Evolutionary conservation across 64 coral and sea anemone species (phyloP).

Genomic region (Pocillopora damicornis): DNA sequence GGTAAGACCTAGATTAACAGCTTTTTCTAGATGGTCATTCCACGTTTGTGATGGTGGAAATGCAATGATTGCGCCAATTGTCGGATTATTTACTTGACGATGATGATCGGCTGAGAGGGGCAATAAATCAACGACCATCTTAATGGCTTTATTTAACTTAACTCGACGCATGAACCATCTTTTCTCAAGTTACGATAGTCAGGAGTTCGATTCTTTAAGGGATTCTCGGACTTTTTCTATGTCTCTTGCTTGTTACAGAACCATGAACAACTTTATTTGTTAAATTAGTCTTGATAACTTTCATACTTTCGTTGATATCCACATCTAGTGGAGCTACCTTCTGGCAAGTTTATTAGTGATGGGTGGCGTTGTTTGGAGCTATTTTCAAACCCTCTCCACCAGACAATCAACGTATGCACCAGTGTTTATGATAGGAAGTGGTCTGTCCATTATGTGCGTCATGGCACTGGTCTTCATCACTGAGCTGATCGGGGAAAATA

Average conservation of each 20-base stretch:
- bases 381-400: background rate
- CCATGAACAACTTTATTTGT: no score
- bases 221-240: no score
- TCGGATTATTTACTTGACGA: no score
- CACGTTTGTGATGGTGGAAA: background rate
- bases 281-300: no score
- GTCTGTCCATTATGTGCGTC: slow-evolving; percentile 8
- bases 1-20: background rate
- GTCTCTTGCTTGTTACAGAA: no score
- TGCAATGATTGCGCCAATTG: no score
- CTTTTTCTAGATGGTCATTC: background rate
- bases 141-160: no score
- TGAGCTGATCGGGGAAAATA: background rate
- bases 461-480: background rate
- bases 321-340: background rate
- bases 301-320: background rate
- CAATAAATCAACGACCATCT: no score
- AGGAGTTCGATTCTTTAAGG: no score
- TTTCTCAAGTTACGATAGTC: no score
- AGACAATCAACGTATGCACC: background rate
- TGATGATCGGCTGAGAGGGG: no score
- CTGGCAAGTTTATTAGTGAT: background rate
- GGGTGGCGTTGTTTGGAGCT: background rate
- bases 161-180: no score
- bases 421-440: background rate